phyloP scores from a whole-genome alignment of 2,113 vertebrate species.

The Psettodes erumei region DNA sequence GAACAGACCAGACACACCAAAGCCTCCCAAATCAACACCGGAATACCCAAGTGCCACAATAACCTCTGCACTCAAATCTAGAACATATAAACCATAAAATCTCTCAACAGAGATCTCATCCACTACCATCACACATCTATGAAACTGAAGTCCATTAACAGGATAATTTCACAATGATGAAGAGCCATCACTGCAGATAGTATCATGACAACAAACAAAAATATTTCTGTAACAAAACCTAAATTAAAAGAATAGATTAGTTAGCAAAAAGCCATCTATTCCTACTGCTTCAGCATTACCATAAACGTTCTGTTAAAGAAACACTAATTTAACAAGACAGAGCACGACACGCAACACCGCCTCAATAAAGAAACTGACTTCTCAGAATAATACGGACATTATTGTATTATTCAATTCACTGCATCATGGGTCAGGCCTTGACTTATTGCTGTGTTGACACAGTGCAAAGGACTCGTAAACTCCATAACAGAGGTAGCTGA shows the following conservation, averaged over 20 bases:
- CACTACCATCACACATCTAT: neutral
- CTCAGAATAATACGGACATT: too few relatives aligned
- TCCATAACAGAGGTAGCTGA: neutral
- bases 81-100: neutral
- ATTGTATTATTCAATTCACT: too few relatives aligned
- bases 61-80: neutral
- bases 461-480: neutral
- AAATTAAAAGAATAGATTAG: neutral
- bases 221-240: neutral
- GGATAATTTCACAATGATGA: neutral
- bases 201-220: neutral
- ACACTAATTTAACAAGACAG: neutral
- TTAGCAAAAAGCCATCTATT: neutral
- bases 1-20: slow-evolving; percentile 94
- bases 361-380: neutral
- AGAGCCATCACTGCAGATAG: neutral
- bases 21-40: slow-evolving; percentile 72
- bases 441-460: neutral
- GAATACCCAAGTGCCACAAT: neutral
- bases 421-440: neutral
- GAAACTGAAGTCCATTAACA: neutral
- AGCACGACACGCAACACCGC: neutral
- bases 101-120: neutral
- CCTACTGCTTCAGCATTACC: neutral
- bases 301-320: neutral